phyloP scores from a whole-genome alignment of 2,113 vertebrate species.

The Semicossyphus pulcher region DNA sequence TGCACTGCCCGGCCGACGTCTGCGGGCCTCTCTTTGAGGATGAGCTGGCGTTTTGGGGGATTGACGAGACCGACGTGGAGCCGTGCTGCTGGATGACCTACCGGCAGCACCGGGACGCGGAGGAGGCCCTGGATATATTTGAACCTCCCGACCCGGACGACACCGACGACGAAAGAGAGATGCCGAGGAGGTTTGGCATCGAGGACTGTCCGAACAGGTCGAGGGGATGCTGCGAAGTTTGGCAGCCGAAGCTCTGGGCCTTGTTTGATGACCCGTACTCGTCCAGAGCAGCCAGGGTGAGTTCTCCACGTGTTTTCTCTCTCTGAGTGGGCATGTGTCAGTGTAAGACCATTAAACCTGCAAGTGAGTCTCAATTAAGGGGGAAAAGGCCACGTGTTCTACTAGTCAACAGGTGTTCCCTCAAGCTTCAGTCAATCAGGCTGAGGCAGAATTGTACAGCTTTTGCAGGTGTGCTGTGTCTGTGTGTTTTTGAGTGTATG shows the following conservation, averaged over 20 bases:
- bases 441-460: too few relatives aligned
- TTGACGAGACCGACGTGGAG: slow-evolving; percentile 98
- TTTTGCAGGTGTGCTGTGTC: too few relatives aligned
- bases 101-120: slow-evolving; percentile 95
- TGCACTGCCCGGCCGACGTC: slow-evolving; percentile 97
- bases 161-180: slow-evolving; percentile 84
- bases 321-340: not conserved
- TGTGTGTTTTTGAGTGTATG: too few relatives aligned
- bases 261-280: slow-evolving; percentile 98
- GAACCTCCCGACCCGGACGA: slow-evolving; percentile 89
- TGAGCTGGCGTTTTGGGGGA: slow-evolving; percentile 97
- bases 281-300: slow-evolving; percentile 94
- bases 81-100: slow-evolving; percentile 99
- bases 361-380: not conserved
- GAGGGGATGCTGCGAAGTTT: slow-evolving; percentile 86
- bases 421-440: slow-evolving; percentile 14
- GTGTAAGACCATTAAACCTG: not conserved
- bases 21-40: slow-evolving; percentile 98
- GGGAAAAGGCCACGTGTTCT: not conserved
- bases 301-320: slow-evolving; percentile 48
- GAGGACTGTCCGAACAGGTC: slow-evolving; percentile 86
- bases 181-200: slow-evolving; percentile 87
- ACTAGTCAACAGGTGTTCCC: slow-evolving; percentile 55
- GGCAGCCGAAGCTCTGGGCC: slow-evolving; percentile 94
- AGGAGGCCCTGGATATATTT: slow-evolving; percentile 96